Percentiles rank a stretch among this genome's conserved stretches.
These are phyloP conservation scores for Dasysyrphus tricinctus DNA, from an alignment of 2,888 invertebrate genomes.

Conservation along the genomic window DNA sequence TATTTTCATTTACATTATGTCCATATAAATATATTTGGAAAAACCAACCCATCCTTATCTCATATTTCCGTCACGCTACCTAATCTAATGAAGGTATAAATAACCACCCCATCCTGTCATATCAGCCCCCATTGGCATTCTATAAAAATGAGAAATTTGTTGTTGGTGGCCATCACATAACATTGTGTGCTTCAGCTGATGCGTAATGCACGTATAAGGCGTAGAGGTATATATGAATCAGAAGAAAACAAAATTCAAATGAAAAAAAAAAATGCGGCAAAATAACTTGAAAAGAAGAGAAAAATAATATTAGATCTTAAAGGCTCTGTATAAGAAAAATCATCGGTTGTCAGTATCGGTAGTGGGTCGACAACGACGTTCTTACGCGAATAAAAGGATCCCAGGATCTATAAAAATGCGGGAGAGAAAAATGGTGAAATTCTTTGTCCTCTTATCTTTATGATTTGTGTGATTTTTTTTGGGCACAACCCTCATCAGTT, in stretches of 20 bases:
- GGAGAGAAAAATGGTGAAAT: slow-evolving; percentile 75
- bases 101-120: slow-evolving; percentile 48
- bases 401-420: slow-evolving; percentile 74
- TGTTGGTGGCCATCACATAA: slow-evolving; percentile 39
- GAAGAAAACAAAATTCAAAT: slow-evolving; percentile 28
- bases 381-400: slow-evolving; percentile 55
- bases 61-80: slow-evolving; percentile 74
- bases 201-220: slow-evolving; percentile 67
- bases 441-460: slow-evolving; percentile 77
- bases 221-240: slow-evolving; percentile 6
- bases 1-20: no score
- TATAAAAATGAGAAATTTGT: slow-evolving; percentile 72
- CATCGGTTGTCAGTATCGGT: background rate
- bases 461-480: slow-evolving; percentile 75
- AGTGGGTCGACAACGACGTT: slow-evolving; percentile 21
- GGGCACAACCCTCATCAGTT: slow-evolving; percentile 74
- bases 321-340: background rate
- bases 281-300: slow-evolving; percentile 52
- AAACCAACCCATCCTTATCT: slow-evolving; percentile 56
- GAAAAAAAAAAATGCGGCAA: slow-evolving; percentile 61
- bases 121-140: slow-evolving; percentile 67
- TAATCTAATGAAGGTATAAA: slow-evolving; percentile 74
- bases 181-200: slow-evolving; percentile 49
- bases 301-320: slow-evolving; percentile 35
- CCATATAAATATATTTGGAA: no score